These are phyloP conservation scores for Enteromius treurensis DNA, from an alignment of 2,797 vertebrate species.

Conservation along the genomic window DNA sequence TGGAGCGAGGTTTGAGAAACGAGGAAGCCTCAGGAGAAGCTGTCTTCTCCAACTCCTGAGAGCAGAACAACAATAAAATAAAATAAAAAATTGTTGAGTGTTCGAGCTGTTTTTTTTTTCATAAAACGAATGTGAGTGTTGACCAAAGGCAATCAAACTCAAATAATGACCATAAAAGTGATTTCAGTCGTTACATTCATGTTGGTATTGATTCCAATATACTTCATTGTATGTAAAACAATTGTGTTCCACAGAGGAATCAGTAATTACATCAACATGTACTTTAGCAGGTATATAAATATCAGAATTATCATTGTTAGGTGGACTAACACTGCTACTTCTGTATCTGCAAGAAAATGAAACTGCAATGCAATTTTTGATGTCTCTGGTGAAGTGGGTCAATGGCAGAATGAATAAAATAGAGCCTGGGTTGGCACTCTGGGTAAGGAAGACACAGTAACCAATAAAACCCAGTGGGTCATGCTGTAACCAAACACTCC, in stretches of 20 bases:
- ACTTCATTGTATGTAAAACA: background rate
- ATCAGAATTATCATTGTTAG: background rate
- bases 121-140: background rate
- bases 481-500: conserved; percentile 71
- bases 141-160: background rate
- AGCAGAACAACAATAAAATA: background rate
- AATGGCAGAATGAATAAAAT: conserved; percentile 64
- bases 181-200: background rate
- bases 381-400: conserved; percentile 44
- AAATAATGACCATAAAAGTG: background rate
- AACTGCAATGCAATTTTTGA: background rate
- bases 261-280: background rate
- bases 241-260: background rate
- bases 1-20: conserved; percentile 75
- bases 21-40: conserved; percentile 67
- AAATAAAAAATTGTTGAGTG: background rate
- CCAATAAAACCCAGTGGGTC: conserved; percentile 61
- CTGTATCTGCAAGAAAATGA: background rate
- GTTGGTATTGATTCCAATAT: background rate
- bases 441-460: conserved; percentile 59
- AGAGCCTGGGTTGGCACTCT: conserved; percentile 26
- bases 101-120: background rate
- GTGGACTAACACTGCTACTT: too few relatives aligned
- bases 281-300: background rate
- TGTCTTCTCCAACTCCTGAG: conserved; percentile 80